Evolutionary conservation across 64 coral and sea anemone genomes (phyloP).

Genomic region (Actinia tenebrosa): DNA sequence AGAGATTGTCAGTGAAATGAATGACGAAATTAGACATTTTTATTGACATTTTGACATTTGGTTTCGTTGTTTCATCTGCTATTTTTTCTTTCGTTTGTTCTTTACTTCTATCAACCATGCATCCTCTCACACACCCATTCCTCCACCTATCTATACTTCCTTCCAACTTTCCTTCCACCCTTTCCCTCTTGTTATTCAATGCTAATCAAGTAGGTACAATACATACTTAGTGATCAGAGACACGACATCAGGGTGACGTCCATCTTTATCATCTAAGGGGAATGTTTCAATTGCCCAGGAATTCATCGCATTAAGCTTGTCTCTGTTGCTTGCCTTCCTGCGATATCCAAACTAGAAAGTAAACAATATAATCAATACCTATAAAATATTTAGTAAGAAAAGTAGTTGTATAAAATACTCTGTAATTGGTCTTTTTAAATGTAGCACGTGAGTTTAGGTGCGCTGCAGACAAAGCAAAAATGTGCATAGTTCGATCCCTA

Average conservation of each 20-base stretch:
- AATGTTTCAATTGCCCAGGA: conserved; percentile 14
- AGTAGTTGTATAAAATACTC: not conserved
- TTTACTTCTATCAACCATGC: no score
- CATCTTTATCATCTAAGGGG: conserved; percentile 6
- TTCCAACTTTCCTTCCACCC: not conserved
- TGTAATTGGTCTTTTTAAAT: no score
- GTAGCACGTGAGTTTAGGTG: no score
- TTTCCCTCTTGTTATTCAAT: not conserved
- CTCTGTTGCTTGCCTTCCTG: not conserved
- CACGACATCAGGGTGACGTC: conserved; percentile 10
- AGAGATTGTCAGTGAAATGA: not conserved
- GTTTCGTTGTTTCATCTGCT: no score
- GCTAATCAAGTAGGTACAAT: not conserved
- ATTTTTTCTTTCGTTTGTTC: no score
- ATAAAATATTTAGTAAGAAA: not conserved
- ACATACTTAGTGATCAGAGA: conserved; percentile 35
- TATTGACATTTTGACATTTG: no score
- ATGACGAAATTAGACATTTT: no score
- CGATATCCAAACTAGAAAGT: conserved; percentile 30
- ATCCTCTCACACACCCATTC: no score
- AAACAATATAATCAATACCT: not conserved
- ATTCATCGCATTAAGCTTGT: not conserved
- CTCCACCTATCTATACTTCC: not conserved
- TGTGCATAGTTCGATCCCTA: no score
- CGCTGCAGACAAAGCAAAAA: no score